These are phyloP conservation scores for Lota lota DNA, from an alignment of 2,113 vertebrate species.

Conservation along the genomic window DNA sequence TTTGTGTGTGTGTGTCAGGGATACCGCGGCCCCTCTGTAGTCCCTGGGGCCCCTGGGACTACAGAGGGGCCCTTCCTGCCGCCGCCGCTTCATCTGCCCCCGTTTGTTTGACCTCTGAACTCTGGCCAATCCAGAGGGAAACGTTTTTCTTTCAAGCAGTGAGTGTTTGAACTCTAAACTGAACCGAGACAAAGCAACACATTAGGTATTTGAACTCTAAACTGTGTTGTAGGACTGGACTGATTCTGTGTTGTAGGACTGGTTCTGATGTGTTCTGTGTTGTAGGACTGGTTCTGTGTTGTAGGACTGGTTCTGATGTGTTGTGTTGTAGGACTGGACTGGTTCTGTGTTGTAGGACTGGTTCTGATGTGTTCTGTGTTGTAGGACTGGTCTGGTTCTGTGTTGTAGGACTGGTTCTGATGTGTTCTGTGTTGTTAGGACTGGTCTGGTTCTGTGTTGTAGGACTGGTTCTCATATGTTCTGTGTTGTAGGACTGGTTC, in stretches of 20 bases:
- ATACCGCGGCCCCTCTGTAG: slow-evolving; percentile 30
- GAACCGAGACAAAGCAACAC: too few species aligned
- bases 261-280: too few species aligned
- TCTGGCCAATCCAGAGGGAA: slow-evolving; percentile 12
- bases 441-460: slow-evolving; percentile 76
- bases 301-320: background rate
- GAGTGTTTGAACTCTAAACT: too few species aligned
- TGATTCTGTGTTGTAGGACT: too few species aligned
- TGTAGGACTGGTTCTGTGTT: too few species aligned
- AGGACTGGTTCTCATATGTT: too few species aligned
- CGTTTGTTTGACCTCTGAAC: slow-evolving; percentile 67
- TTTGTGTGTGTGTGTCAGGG: background rate
- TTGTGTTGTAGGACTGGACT: slow-evolving; percentile 85
- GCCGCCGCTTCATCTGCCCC: slow-evolving; percentile 33
- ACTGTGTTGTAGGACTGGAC: too few species aligned
- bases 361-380: too few species aligned
- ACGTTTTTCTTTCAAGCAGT: too few species aligned
- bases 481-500: slow-evolving; percentile 54
- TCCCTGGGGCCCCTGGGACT: slow-evolving; percentile 19
- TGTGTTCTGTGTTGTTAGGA: slow-evolving; percentile 79
- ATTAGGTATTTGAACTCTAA: too few species aligned
- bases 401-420: too few species aligned
- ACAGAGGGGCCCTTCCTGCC: background rate
- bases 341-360: slow-evolving; percentile 65
- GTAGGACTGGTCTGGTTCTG: slow-evolving; percentile 43